Base-by-base conservation (phyloP, 2,797 vertebrate species). In the Acipenser oxyrinchus region DNA sequence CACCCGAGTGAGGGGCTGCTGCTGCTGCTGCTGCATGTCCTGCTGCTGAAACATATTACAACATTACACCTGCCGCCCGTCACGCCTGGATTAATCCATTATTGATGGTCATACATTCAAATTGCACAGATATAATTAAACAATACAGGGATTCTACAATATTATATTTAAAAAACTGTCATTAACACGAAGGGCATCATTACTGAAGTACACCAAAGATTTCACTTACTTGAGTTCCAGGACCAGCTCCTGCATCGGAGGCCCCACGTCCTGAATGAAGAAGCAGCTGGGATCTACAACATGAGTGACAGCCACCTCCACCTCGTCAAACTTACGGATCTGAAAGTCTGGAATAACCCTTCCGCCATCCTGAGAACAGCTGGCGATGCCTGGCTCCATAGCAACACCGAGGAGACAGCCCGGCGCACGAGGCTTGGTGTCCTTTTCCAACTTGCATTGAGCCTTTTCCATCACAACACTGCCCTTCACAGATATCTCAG, bases 301-400 rank as follows among this genome's bases (percentile, higher is more conserved):
- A 67, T 86, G 81, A 65, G 84, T 84, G 51, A 88, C 84, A 1
- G 84, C 76, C 53, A 91, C 84, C 57, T 86, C 81, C 10, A 70
- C 74, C 72, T 90, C 89, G 51, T 86, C 81, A 77, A 86, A 90
- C 69, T 58, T 85, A 15, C 69, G 69, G 60, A 80, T 78, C 61
- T 80, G 75, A 64, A 89, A 91, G 52, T 80, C 67, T 0, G 87
- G 84, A 66, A 89, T 83, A 55, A 10, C 52, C 63, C 48, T 65
- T 7, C 75, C 9, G 8, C 5, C 0, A 1, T 51, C 60, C 37
- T 55, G 12, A 0, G n/a, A 2, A 2, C 13, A 49, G 48, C 13
- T 49, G 11, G 6, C 8, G 7, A 9, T 37, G 48, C 48, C 48
- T 12, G 6, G 7, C 53, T 70, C 48, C 49, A 2, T 13, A 4